Evolutionary conservation across 2,113 vertebrate species (phyloP).

Genomic region (Benitochromis conjunctus): DNA sequence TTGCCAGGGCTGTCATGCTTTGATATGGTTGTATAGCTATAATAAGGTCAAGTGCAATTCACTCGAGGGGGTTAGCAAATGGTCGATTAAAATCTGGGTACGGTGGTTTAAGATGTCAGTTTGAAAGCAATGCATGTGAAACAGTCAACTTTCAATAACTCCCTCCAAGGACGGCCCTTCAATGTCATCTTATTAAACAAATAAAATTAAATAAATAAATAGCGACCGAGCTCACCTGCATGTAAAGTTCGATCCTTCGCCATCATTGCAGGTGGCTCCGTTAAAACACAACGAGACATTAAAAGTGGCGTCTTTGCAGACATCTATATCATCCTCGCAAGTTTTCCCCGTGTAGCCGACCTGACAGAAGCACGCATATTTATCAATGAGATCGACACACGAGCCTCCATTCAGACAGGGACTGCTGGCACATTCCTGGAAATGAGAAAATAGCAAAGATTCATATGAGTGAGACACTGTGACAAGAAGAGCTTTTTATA

Average conservation of each 20-base stretch:
- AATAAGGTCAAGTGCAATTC: not conserved
- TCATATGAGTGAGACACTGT: not conserved
- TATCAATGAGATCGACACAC: conserved; percentile 72
- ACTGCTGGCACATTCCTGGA: conserved; percentile 72
- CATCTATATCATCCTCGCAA: conserved; percentile 66
- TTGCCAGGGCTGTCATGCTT: not conserved
- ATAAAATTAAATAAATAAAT: not conserved
- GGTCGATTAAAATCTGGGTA: not conserved
- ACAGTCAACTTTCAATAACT: not conserved
- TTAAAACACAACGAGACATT: conserved; percentile 67
- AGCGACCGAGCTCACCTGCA: conserved; percentile 66
- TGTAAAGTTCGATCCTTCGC: conserved; percentile 72
- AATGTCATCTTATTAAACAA: not conserved
- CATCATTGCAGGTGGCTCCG: conserved; percentile 71
- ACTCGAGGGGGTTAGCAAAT: not conserved
- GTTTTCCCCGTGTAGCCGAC: conserved; percentile 69
- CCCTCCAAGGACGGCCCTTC: not conserved
- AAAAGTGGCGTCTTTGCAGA: conserved; percentile 45
- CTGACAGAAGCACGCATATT: conserved; percentile 75
- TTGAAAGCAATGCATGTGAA: not conserved
- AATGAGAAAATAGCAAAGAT: conserved; percentile 14
- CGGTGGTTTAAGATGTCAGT: not conserved
- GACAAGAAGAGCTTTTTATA: not conserved
- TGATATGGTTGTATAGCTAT: not conserved
- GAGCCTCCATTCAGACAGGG: conserved; percentile 76